phyloP scores from a whole-genome alignment of 2,113 vertebrate species.

The Silurus meridionalis region DNA sequence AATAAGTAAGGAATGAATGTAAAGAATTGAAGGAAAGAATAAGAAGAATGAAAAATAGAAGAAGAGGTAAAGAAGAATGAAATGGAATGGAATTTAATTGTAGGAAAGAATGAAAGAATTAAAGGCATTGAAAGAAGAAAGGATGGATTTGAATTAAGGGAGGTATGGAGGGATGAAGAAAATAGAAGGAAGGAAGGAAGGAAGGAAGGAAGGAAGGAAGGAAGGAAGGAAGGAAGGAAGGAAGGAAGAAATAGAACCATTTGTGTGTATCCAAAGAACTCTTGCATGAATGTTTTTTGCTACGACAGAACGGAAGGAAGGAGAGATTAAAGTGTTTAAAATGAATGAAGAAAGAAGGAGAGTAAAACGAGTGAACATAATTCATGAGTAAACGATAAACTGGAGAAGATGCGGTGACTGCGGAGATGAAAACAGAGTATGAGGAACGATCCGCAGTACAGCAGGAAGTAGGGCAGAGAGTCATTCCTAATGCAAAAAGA shows the following conservation, averaged over 20 bases:
- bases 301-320: background rate
- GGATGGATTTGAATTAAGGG: no score
- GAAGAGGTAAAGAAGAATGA: background rate
- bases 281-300: background rate
- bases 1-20: background rate
- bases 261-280: background rate
- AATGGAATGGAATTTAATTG: background rate
- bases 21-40: background rate
- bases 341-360: background rate
- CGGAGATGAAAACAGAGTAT: background rate
- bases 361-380: background rate
- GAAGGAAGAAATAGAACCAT: background rate
- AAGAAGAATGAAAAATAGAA: background rate
- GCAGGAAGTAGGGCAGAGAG: constrained; percentile 24
- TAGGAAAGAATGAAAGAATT: background rate
- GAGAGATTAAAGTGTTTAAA: background rate
- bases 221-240: background rate
- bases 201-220: background rate
- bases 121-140: background rate
- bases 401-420: background rate
- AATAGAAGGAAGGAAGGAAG: background rate
- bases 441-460: background rate
- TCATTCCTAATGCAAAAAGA: constrained; percentile 29
- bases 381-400: background rate
- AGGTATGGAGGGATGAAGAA: background rate